Conservation (phyloP, 2,888 invertebrate species). For the Drosophila melanosoma region DNA sequence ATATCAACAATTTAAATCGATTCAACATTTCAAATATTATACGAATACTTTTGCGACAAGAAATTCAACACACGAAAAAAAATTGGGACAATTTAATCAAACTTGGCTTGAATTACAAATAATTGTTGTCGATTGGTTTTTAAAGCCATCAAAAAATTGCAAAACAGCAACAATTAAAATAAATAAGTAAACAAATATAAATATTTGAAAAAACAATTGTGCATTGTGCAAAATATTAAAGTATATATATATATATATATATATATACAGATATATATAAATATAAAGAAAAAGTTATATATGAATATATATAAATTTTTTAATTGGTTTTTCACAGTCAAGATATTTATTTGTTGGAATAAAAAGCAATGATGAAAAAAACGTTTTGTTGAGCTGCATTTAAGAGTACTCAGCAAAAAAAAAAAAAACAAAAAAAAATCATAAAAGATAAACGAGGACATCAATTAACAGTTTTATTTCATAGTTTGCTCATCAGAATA, state of each 20-base stretch:
- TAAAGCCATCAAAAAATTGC: constrained; percentile 8
- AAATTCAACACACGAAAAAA: neutral
- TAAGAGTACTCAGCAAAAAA: neutral
- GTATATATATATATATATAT: neutral
- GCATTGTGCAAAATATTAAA: constrained; percentile 22
- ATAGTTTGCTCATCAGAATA: neutral
- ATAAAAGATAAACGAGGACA: neutral
- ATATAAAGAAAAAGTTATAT: too few relatives aligned
- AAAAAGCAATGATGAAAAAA: neutral
- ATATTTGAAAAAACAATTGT: constrained; percentile 15
- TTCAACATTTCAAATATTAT: constrained; percentile 21
- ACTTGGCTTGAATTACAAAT: constrained; percentile 14
- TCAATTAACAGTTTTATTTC: neutral
- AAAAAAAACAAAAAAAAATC: too few relatives aligned
- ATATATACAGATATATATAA: neutral
- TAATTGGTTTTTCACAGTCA: neutral
- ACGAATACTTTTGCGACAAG: neutral
- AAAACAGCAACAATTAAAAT: constrained; percentile 8
- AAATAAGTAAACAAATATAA: neutral
- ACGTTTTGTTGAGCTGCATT: neutral
- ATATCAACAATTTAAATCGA: constrained; percentile 32
- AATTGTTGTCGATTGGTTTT: constrained; percentile 30
- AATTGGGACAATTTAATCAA: constrained; percentile 9
- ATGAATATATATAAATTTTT: too few relatives aligned
- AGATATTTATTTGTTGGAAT: neutral